These are phyloP conservation scores for Siphlonurus alternatus DNA, from an alignment of 2,888 invertebrate genomes.

Conservation along the genomic window DNA sequence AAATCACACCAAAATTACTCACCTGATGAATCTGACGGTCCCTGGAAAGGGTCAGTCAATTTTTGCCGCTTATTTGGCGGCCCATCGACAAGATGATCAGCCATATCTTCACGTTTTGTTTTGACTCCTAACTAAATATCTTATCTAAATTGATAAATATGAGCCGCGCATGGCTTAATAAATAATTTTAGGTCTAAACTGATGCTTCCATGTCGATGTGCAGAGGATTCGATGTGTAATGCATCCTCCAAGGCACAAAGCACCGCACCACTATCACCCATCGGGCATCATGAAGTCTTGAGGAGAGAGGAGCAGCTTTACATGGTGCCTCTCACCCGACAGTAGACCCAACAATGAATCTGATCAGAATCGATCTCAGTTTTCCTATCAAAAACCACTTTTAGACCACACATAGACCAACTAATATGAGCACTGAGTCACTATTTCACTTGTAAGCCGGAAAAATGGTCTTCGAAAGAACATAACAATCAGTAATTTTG, in stretches of 20 bases:
- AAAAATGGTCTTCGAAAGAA: conserved; percentile 19
- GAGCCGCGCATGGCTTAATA: conserved; percentile 29
- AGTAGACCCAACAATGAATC: conserved; percentile 53
- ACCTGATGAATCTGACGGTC: conserved; percentile 66
- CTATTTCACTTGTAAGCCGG: conserved; percentile 18
- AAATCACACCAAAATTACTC: conserved; percentile 26
- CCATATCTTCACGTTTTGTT: conserved; percentile 55
- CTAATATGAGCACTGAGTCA: conserved; percentile 14
- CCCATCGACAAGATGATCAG: conserved; percentile 87
- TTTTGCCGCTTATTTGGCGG: conserved; percentile 94
- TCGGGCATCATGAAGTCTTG: conserved; percentile 64
- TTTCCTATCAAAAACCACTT: conserved; percentile 20
- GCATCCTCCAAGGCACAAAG: conserved; percentile 62
- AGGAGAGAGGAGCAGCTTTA: conserved; percentile 26
- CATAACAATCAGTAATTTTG: conserved; percentile 41
- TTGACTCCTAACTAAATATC: conserved; percentile 8
- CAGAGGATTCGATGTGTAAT: conserved; percentile 49
- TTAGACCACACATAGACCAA: conserved; percentile 27
- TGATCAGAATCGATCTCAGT: conserved; percentile 31
- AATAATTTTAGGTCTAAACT: conserved; percentile 22
- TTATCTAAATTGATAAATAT: conserved; percentile 27
- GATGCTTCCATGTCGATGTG: conserved; percentile 27
- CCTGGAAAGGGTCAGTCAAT: conserved; percentile 67
- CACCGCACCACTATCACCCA: conserved; percentile 51
- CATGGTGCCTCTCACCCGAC: conserved; percentile 45